Evolutionary conservation across 2,113 vertebrate species (phyloP).

Genomic region (Felis catus): F.catus_Fca126_mat1.0 CM031419.1:66759001-66759500

Average conservation of each 20-base stretch:
- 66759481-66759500: not conserved
- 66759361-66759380: not conserved
- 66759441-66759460: not conserved
- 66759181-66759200: not conserved
- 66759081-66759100: not conserved
- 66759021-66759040: not conserved
- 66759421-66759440: not conserved
- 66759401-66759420: not conserved
- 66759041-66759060: no score
- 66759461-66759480: not conserved
- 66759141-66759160: not conserved
- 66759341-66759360: not conserved
- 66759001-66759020: not conserved
- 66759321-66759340: not conserved
- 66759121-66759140: not conserved
- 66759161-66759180: not conserved
- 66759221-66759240: not conserved
- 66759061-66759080: not conserved
- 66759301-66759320: not conserved
- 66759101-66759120: not conserved
- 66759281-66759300: not conserved
- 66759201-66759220: not conserved
- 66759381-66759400: not conserved
- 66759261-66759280: not conserved
- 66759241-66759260: not conserved